Percentiles rank a stretch among this genome's conserved stretches.
These are phyloP conservation scores for Altica lythri DNA, from an alignment of 2,888 invertebrate genomes.

Conservation along the genomic window DNA sequence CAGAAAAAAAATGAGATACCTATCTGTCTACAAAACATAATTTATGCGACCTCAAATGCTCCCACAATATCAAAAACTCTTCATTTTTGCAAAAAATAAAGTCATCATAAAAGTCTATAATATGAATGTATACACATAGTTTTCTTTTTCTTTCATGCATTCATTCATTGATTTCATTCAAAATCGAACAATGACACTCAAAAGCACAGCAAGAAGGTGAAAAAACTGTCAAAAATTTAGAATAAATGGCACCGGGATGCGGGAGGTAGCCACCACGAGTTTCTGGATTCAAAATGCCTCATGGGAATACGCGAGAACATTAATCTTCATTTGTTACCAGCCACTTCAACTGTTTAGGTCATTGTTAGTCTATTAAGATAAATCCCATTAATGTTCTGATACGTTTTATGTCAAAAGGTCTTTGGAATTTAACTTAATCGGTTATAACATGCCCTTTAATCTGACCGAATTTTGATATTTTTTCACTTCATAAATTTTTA, in stretches of 20 bases:
- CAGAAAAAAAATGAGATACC: too few species aligned
- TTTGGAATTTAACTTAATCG: conserved; percentile 6
- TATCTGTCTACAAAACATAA: conserved; percentile 44
- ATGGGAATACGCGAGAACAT: conserved; percentile 53
- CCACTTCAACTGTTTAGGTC: conserved; percentile 55
- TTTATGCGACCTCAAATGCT: conserved; percentile 55
- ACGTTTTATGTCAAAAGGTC: conserved; percentile 29
- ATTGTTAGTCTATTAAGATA: conserved; percentile 50
- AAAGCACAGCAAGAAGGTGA: conserved; percentile 50
- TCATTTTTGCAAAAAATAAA: conserved; percentile 44
- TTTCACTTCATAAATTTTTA: conserved; percentile 17
- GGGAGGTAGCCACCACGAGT: conserved; percentile 30
- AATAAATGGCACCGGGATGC: conserved; percentile 48
- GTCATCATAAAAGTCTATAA: conserved; percentile 50
- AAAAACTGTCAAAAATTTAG: conserved; percentile 51
- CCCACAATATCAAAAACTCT: conserved; percentile 44
- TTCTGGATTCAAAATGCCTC: conserved; percentile 40
- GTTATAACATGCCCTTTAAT: conserved; percentile 11
- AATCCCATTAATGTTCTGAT: conserved; percentile 43
- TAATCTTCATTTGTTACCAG: conserved; percentile 58
- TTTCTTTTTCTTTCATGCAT: conserved; percentile 42
- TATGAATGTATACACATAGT: conserved; percentile 39
- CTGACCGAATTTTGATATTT: conserved; percentile 4
- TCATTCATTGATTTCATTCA: conserved; percentile 46
- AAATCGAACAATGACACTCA: conserved; percentile 41